phyloP scores from a whole-genome alignment of 1,140 invertebrate species.

The Ceratosolen solmsi region DNA sequence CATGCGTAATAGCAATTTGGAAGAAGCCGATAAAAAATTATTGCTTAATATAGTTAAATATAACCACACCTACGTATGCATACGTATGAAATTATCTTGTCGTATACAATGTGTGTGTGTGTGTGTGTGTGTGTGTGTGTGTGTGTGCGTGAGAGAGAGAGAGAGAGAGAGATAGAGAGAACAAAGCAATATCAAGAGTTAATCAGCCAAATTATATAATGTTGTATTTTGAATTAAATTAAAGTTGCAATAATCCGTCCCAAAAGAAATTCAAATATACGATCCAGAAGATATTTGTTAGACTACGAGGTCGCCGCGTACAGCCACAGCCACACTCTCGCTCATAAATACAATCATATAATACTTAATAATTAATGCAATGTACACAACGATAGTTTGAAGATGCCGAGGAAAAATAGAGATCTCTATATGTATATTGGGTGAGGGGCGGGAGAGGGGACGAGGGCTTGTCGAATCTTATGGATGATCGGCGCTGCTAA shows the following conservation, averaged over 20 bases:
- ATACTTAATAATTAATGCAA: constrained; percentile 27
- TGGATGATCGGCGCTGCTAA: constrained; percentile 69
- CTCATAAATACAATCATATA: not conserved
- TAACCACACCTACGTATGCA: too few species aligned
- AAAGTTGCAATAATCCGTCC: too few species aligned
- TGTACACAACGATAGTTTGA: constrained; percentile 33
- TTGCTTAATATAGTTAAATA: too few species aligned
- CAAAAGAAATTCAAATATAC: not conserved
- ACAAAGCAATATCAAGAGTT: not conserved
- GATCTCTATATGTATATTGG: constrained; percentile 22
- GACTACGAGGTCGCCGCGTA: not conserved
- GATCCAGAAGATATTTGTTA: constrained; percentile 11
- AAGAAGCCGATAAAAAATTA: too few species aligned
- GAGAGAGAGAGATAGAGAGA: too few species aligned
- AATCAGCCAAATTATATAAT: not conserved
- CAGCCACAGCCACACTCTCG: not conserved
- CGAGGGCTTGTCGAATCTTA: not conserved
- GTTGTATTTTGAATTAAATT: too few species aligned
- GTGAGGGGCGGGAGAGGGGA: not conserved
- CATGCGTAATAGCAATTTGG: too few species aligned
- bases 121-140: too few species aligned
- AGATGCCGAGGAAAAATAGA: constrained; percentile 43
- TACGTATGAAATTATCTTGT: too few species aligned
- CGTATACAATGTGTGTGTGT: too few species aligned
- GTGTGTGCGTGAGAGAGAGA: too few species aligned